Percentiles rank a stretch among this genome's conserved stretches.
Conservation (phyloP, 2,888 invertebrate species). For the Hirudinaria manillensis region DNA sequence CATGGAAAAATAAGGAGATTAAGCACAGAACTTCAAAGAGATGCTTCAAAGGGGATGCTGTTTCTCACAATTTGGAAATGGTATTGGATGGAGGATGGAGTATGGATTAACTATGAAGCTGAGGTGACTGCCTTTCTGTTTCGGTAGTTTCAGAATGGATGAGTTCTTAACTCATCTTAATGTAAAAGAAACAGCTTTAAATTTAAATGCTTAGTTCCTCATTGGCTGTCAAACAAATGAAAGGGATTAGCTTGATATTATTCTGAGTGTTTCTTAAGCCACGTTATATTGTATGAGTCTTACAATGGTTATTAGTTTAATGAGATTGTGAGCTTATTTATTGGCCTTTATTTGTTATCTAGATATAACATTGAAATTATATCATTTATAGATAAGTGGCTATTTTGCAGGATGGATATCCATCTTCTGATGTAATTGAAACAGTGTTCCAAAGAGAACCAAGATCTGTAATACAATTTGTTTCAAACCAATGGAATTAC, state of each 20-base stretch:
- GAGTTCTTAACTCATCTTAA: neutral
- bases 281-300: too few relatives aligned
- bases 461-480: neutral
- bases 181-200: too few relatives aligned
- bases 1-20: slow-evolving; percentile 13
- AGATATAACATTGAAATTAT: neutral
- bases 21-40: slow-evolving; percentile 8
- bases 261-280: too few relatives aligned
- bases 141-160: neutral
- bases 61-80: slow-evolving; percentile 29
- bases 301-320: too few relatives aligned
- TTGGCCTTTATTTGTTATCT: neutral
- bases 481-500: neutral
- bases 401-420: slow-evolving; percentile 4
- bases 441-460: slow-evolving; percentile 12
- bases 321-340: too few relatives aligned
- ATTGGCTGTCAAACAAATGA: too few relatives aligned
- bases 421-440: slow-evolving; percentile 27
- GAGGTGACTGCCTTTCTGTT: neutral
- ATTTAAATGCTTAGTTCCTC: too few relatives aligned
- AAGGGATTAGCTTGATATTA: too few relatives aligned
- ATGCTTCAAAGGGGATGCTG: neutral
- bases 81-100: slow-evolving; percentile 25
- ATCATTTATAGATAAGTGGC: neutral
- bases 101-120: slow-evolving; percentile 18